A percentile compares a stretch with the other conserved stretches of the same genome.
Evolutionary conservation across 2,888 invertebrate genomes (phyloP).

Genomic region (Coleophora flavipennella): DNA sequence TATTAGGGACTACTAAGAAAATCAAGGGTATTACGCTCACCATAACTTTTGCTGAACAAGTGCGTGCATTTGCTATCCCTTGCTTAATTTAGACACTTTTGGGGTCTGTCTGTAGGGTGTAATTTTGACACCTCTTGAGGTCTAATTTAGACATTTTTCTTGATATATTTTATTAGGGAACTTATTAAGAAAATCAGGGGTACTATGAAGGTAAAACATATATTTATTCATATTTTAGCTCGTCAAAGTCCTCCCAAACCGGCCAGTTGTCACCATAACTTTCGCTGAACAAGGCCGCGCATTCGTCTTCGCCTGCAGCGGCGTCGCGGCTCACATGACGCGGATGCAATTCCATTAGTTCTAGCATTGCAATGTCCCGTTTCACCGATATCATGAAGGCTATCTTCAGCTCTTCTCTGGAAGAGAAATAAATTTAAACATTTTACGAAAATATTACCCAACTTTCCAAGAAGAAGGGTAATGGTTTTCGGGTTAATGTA

Average conservation of each 20-base stretch:
- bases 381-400: constrained; percentile 50
- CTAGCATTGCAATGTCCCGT: constrained; percentile 38
- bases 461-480: constrained; percentile 6
- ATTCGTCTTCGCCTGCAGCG: constrained; percentile 41
- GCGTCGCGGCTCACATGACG: constrained; percentile 46
- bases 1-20: too few relatives aligned
- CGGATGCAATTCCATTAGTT: constrained; percentile 45
- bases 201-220: too few relatives aligned
- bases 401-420: constrained; percentile 38
- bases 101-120: too few relatives aligned
- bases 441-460: not conserved
- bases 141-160: too few relatives aligned
- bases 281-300: constrained; percentile 43
- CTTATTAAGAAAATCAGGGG: too few relatives aligned
- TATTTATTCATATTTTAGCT: too few relatives aligned
- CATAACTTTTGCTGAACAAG: too few relatives aligned
- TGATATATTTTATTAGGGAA: too few relatives aligned
- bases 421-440: constrained; percentile 4
- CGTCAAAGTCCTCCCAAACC: constrained; percentile 45
- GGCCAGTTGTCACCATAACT: constrained; percentile 39
- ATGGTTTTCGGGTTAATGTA: not conserved
- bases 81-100: too few relatives aligned
- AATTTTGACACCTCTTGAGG: too few relatives aligned
- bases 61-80: too few relatives aligned
- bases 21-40: too few relatives aligned